Evolutionary conservation across 1,140 invertebrate genomes (phyloP), one percentile per base, ranked within the genome.

Genomic region (Bombyx mandarina): DNA sequence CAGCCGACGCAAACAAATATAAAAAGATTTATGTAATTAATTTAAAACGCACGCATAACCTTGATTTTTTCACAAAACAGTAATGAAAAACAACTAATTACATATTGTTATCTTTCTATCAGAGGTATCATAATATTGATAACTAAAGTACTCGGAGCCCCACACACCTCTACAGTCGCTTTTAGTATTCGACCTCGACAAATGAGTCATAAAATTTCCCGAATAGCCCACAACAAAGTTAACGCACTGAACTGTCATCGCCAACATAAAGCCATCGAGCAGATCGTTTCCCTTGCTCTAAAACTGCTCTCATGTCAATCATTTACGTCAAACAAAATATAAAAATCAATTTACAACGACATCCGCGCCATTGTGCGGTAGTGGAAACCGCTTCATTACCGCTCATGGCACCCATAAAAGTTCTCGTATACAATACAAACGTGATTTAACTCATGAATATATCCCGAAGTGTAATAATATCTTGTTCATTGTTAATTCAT

Each of bases 271-370:
- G 61, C 61, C 68, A 61, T 77, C 73, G 66, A 67, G 64, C 62
- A 61, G 59, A 48, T 56, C 61, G 54, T 62, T 68, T 72, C 71
- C 67, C 58, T 53, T 62, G 55, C 58, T 51, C 50, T 51, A 22
- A 35, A 54, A 69, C 66, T 60, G 61, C 74, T 82, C 77, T 73
- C 79, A 80, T 81, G 82, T 88, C 85, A 86, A 88, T 88, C 85
- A 87, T 75, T 79, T 73, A 76, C 63, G 87, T 88, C 87, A 88
- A 88, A 88, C 87, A 88, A 88, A 88, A 77, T 83, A 85, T 88
- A 85, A 88, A 87, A 88, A 81, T 81, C 75, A 88, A 87, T 87
- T 87, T 77, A 81, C 70, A 68, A 55, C 67, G 56, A 66, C 71
- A 78, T 79, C 71, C 66, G 70, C 66, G 65, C 68, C 64, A 82